Base-by-base conservation (phyloP, 2,888 invertebrate genomes). In the Tinea semifulvella region DNA sequence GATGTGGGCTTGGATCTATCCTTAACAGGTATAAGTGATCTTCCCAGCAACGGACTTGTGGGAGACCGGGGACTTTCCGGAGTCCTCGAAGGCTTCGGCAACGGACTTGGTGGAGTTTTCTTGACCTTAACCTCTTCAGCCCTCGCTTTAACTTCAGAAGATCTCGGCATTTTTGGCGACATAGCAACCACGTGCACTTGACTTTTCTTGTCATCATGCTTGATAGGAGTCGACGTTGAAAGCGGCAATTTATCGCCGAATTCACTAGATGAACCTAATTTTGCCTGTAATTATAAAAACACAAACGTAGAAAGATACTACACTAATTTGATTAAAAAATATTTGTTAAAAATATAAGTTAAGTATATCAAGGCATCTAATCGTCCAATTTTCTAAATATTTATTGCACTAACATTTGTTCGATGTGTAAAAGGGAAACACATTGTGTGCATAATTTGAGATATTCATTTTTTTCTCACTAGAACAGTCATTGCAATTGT, bases 161-260 rank as follows among this genome's bases (percentile, higher is more conserved):
- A 43, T 13, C 28, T 10, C 2, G 28, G 46, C 43, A 55, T 54
- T 53, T 76, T 77, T 46, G 73, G 76, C 50, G 77, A 71, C 68
- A 75, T 64, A 50, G 64, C 77, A 46, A 79, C 79, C 42, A 80
- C 77, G 42, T 65, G 68, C 40, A 58, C 75, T 39, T 58, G 64
- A 49, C 59, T 48, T 50, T 57, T 57, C 25, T 46, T 51, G 10
- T 28, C 38, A n/a, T 56, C 57, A 19, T 56, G 57, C 54, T 71
- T 74, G 49, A 76, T 58, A 11, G 81, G 80, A 27, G 80, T 80
- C 3, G 81, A 80, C 25, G 77, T 63, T 8, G 60, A 63, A 44
- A 77, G 55, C 42, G 79, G 79, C 51, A 50, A 52, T 49, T 64
- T 57, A 45, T 53, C 57, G 45, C 57, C 62, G 43, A 57, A 56